These are phyloP conservation scores for Rhynchonema sp. DNA, from an alignment of 2,888 invertebrate genomes.

Conservation along the genomic window DNA sequence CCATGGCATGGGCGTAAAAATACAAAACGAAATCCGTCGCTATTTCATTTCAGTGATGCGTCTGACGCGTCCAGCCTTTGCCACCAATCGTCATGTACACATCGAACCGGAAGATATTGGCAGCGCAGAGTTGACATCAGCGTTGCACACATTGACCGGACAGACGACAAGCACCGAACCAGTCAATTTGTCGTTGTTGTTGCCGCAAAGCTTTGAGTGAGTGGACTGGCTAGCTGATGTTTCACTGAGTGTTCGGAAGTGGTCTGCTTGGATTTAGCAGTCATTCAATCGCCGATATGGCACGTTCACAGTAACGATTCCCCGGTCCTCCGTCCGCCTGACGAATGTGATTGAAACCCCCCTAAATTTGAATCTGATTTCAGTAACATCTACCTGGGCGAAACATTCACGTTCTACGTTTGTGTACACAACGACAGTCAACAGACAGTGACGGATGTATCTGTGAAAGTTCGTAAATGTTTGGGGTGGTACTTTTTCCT, in stretches of 20 bases:
- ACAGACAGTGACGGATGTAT: constrained; percentile 58
- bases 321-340: no score
- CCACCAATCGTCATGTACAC: constrained; percentile 62
- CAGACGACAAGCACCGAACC: constrained; percentile 30
- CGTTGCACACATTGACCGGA: constrained; percentile 10
- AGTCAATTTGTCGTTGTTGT: constrained; percentile 67
- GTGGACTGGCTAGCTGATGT: constrained; percentile 9
- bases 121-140: constrained; percentile 8
- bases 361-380: neutral
- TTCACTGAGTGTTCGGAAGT: neutral
- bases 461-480: constrained; percentile 56
- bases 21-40: neutral
- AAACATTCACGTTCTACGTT: constrained; percentile 91
- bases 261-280: no score
- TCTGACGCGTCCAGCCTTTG: constrained; percentile 66
- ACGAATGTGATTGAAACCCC: no score
- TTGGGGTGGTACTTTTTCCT: no score
- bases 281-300: no score
- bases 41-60: constrained; percentile 56
- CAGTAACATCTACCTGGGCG: constrained; percentile 83
- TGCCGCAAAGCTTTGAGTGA: constrained; percentile 86
- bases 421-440: constrained; percentile 87
- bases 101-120: constrained; percentile 37
- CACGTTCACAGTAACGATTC: no score
- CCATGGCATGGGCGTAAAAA: neutral